Conservation (phyloP, 2,797 vertebrate genomes). For the Phaenicophaeus curvirostris region DNA sequence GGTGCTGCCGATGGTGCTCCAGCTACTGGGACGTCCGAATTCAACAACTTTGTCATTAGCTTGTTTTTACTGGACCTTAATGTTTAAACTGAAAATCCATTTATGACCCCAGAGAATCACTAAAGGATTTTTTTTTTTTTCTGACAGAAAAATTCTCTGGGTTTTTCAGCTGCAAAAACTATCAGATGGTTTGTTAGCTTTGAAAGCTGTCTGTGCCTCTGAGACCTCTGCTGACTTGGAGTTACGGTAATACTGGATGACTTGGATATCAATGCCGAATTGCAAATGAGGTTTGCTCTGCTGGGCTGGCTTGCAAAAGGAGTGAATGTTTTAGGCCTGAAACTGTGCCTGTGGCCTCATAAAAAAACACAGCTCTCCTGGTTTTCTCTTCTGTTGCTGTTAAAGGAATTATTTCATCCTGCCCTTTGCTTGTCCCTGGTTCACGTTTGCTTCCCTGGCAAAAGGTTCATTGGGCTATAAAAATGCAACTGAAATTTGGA, state of each 20-base stretch:
- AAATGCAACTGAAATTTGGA: background rate
- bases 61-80: background rate
- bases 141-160: background rate
- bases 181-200: background rate
- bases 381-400: background rate
- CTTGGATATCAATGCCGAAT: background rate
- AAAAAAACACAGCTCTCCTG: background rate
- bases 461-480: background rate
- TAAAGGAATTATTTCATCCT: background rate
- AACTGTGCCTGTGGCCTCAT: background rate
- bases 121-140: background rate
- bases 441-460: background rate
- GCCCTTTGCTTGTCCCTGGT: background rate
- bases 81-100: background rate
- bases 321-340: background rate
- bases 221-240: background rate
- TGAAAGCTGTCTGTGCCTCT: background rate
- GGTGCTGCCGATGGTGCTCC: accelerated
- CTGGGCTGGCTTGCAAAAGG: background rate
- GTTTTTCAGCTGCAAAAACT: background rate
- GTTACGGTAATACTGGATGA: conserved; percentile 11
- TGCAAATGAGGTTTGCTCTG: background rate
- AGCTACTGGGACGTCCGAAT: background rate
- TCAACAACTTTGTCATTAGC: background rate
- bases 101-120: background rate